Conservation (phyloP, 2,888 invertebrate species). For the Vesta saturnalis region DNA sequence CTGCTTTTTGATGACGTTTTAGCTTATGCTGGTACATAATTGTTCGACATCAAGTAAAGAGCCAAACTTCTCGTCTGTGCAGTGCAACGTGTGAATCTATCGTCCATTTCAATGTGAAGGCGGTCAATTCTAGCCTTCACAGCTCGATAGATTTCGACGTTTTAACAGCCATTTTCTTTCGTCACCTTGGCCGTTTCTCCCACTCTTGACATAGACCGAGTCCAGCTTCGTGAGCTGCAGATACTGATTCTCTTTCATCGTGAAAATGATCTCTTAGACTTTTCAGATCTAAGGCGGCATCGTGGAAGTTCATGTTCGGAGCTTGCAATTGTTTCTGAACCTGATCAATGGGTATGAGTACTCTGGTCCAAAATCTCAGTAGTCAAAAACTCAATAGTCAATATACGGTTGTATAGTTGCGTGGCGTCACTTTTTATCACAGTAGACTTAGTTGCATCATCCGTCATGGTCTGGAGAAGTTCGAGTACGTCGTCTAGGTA, state of each 20-base stretch:
- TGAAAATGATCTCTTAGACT: not conserved
- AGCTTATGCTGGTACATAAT: not conserved
- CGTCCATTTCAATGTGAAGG: not conserved
- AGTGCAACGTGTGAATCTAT: not conserved
- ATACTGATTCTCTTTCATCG: not conserved
- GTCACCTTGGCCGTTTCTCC: too few species aligned
- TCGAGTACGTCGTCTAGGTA: not conserved
- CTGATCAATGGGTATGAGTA: not conserved
- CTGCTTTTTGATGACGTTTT: not conserved
- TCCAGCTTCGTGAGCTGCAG: not conserved
- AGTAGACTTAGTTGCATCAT: not conserved
- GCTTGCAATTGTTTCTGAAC: not conserved
- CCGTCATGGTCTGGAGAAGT: too few species aligned
- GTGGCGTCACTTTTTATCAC: not conserved
- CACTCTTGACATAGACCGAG: not conserved
- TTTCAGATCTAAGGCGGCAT: not conserved
- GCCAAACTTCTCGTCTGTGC: not conserved
- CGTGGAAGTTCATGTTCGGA: not conserved
- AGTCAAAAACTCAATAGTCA: not conserved
- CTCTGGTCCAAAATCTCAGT: not conserved
- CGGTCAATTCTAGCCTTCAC: not conserved
- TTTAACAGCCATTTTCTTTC: not conserved
- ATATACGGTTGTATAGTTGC: not conserved
- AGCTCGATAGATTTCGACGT: not conserved
- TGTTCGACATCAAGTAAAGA: not conserved